phyloP scores from a whole-genome alignment of 2,113 vertebrate species.

The Bos indicus region DNA sequence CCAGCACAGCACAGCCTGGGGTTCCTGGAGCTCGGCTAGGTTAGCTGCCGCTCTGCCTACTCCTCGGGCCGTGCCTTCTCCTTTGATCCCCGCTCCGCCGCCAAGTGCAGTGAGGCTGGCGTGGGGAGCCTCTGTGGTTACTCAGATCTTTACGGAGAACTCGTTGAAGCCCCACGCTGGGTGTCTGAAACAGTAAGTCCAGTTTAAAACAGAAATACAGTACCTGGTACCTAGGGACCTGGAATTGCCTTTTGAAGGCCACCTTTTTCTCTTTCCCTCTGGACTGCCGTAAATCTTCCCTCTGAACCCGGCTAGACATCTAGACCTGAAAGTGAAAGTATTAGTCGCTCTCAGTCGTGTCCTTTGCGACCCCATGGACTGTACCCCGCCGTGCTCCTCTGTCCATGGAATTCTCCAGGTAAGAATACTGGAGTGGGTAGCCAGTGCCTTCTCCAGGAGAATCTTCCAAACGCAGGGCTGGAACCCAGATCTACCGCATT shows the following conservation, averaged over 20 bases:
- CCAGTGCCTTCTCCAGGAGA: too few species aligned
- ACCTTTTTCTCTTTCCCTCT: too few species aligned
- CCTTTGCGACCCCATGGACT: too few species aligned
- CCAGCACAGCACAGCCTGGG: neutral
- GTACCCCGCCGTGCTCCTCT: too few species aligned
- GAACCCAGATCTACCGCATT: rapidly evolving
- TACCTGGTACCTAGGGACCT: neutral
- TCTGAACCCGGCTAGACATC: neutral
- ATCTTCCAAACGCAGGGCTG: too few species aligned
- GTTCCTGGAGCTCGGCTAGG: neutral
- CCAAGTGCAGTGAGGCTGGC: neutral
- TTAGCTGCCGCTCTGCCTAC: rapidly evolving
- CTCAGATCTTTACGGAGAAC: rapidly evolving
- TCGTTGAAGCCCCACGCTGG: rapidly evolving
- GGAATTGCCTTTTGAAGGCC: neutral
- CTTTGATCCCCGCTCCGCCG: too few species aligned
- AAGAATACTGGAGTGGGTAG: too few species aligned
- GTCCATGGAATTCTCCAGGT: neutral
- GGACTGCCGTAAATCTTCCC: rapidly evolving
- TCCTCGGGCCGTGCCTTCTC: rapidly evolving
- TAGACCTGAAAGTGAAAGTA: neutral
- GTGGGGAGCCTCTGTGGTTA: rapidly evolving
- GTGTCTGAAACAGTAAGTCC: neutral
- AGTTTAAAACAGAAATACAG: neutral
- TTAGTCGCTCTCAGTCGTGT: too few species aligned